Percentiles rank a stretch among this genome's conserved stretches.
Evolutionary conservation across 1,140 invertebrate species (phyloP).

Genomic region (Megalonaias nervosa): DNA sequence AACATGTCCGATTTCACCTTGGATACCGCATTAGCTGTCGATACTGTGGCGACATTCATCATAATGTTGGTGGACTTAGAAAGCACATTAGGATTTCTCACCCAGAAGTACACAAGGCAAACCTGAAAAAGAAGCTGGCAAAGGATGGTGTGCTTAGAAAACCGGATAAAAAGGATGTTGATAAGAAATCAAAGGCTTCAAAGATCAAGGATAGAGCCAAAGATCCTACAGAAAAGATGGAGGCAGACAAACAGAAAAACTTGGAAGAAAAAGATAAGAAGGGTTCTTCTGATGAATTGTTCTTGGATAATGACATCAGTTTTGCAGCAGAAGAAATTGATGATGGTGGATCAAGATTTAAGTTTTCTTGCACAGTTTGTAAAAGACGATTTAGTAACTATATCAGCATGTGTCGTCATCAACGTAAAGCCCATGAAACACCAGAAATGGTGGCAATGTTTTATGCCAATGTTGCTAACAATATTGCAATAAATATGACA

Average conservation of each 20-base stretch:
- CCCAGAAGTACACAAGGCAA: slow-evolving; percentile 22
- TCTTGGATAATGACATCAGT: slow-evolving; percentile 17
- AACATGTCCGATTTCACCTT: slow-evolving; percentile 38
- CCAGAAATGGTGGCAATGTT: slow-evolving; percentile 24
- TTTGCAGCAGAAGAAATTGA: slow-evolving; percentile 36
- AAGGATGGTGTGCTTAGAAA: slow-evolving; percentile 20
- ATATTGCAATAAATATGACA: slow-evolving; percentile 34
- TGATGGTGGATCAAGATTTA: slow-evolving; percentile 31
- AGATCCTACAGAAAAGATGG: not conserved
- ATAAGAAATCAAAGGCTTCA: slow-evolving; percentile 9
- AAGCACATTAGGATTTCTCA: slow-evolving; percentile 23
- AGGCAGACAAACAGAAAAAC: not conserved
- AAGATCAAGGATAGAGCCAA: not conserved
- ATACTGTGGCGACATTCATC: slow-evolving; percentile 20
- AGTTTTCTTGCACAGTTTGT: slow-evolving; percentile 31
- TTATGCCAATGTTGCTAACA: slow-evolving; percentile 34
- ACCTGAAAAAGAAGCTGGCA: slow-evolving; percentile 3
- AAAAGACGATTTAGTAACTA: slow-evolving; percentile 32
- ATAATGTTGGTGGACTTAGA: slow-evolving; percentile 28
- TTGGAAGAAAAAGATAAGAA: not conserved
- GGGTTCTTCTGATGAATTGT: not conserved
- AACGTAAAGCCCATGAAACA: slow-evolving; percentile 27
- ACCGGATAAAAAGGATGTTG: slow-evolving; percentile 30
- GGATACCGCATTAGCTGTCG: slow-evolving; percentile 30
- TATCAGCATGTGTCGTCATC: slow-evolving; percentile 33